These are phyloP conservation scores for Drosophila virilis DNA, from an alignment of 1,140 invertebrate species.

Conservation along the genomic window DNA sequence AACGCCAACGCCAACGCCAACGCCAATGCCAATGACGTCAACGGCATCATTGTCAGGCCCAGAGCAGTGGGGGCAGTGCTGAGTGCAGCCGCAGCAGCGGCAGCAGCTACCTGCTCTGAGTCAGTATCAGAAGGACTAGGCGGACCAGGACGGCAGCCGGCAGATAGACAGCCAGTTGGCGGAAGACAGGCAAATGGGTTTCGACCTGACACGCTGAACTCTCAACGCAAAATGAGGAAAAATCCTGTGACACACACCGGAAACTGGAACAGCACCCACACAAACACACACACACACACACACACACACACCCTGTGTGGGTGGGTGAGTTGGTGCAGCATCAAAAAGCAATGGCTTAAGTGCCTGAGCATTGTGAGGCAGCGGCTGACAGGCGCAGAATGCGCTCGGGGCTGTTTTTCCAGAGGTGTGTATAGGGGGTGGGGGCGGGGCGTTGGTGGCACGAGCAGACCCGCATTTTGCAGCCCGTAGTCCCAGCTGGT, in stretches of 20 bases:
- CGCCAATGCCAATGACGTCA: constrained; percentile 78
- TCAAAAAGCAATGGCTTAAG: constrained; percentile 80
- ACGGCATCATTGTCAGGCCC: constrained; percentile 70
- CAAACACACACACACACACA: constrained; percentile 4
- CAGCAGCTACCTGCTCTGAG: constrained; percentile 42
- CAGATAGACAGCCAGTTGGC: background rate
- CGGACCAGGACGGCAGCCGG: constrained; percentile 6
- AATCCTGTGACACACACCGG: constrained; percentile 74
- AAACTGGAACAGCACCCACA: constrained; percentile 67
- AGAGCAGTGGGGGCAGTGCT: constrained; percentile 46
- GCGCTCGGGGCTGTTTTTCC: constrained; percentile 1
- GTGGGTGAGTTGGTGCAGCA: constrained; percentile 44
- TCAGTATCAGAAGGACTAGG: constrained; percentile 52
- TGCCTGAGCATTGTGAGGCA: constrained; percentile 68
- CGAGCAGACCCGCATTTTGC: constrained; percentile 21
- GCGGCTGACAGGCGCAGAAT: constrained; percentile 67
- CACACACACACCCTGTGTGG: background rate
- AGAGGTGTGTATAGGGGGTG: background rate
- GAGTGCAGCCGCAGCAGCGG: constrained; percentile 35
- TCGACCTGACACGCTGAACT: constrained; percentile 77
- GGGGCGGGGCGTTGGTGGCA: background rate
- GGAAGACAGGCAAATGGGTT: constrained; percentile 75
- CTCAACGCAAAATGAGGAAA: constrained; percentile 72
- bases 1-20: constrained; percentile 46
- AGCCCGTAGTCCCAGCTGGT: constrained; percentile 42